Evolutionary conservation across 1,140 invertebrate genomes (phyloP), one percentile per base, ranked within the genome.

Genomic region (Lepidurus packardi): DNA sequence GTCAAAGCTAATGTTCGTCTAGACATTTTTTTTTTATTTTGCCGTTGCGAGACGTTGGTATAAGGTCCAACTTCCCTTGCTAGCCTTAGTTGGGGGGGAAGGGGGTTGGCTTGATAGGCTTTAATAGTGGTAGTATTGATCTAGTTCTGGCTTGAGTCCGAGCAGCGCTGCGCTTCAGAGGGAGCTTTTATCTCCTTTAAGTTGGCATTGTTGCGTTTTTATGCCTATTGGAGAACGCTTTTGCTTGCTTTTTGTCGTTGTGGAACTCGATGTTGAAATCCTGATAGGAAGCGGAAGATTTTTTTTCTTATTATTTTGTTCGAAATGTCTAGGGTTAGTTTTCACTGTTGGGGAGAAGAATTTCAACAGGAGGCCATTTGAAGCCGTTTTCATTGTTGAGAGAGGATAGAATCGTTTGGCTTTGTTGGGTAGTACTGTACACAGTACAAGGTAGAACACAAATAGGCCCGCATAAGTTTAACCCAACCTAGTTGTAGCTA

Each of bases 51-150:
- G 8, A 16, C 53, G 21, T 65, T 65, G 53, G 9, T 65, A 9
- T 21, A 9, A 7, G 53, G 53, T 21, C 53, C 53, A 9, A 65
- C 7, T 21, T 65, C 13, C 13, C 53, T 21, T 65, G 53, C 21
- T 21, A n/a, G 53, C 16, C 53, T 21, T 65, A 65, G 9, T 1
- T n/a, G 8, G 45, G 45, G 53, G 16, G 13, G 6, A 21, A 16
- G 9, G 53, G 53, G 8, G 1, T 65, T 65, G 8, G 53, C 13
- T 65, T 65, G 13, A 65, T 65, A 65, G 53, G 53, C 53, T 65
- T 65, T 65, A 65, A 65, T 65, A 65, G 53, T 21, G 13, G 53
- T 65, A 65, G 53, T 65, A 65, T 65, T 65, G 53, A 65, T 65
- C 53, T 65, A 65, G 53, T 65, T 7, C 53, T 65, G 53, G 53